Base-by-base conservation (phyloP, 2,797 vertebrate species). In the Menidia menidia region DNA sequence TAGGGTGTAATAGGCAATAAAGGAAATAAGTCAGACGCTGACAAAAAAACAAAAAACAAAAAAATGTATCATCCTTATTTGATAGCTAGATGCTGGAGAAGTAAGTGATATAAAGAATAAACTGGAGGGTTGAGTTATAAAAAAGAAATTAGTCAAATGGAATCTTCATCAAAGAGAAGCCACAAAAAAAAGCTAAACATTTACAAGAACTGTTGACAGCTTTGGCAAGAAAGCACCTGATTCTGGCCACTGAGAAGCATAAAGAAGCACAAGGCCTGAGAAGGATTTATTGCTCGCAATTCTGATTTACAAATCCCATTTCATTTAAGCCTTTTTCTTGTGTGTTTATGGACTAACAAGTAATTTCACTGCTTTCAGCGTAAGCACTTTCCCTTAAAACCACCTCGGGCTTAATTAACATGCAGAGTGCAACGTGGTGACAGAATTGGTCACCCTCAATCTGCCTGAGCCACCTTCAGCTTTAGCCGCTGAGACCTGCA, bases 391-490 rank as follows among this genome's bases (percentile, higher is more conserved):
- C 77, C 63, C 59, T 54, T 44, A 30, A 62, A 78, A 80, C 61
- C 69, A 72, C 78, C 66, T 70, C 42, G 4, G 55, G 66, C 73
- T 76, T 89, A 83, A 91, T 92, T 90, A 89, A 78, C 84, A 91
- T 89, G 80, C 86, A 25, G 59, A 80, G 82, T 44, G 80, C 73
- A 54, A 64, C 2, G 58, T 44, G 54, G 75, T 73, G 82, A 82
- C 87, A 87, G 84, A 89, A 90, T 87, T 84, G 87, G 80, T 84
- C 66, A 64, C 70, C 85, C 80, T 90, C 87, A 88, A 90, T 88
- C 87, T 85, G 86, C 82, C 78, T 68, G 78, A 85, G 81, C 83
- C 90, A 91, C 92, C 88, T 90, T 91, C 80, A 83, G 83, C 89
- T 83, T 81, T 71, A 68, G 75, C 73, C 67, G 60, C 82, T 51